Percentiles rank a stretch among this genome's conserved stretches.
Conservation (phyloP, 2,888 invertebrate genomes). For the Lithodes maja region DNA sequence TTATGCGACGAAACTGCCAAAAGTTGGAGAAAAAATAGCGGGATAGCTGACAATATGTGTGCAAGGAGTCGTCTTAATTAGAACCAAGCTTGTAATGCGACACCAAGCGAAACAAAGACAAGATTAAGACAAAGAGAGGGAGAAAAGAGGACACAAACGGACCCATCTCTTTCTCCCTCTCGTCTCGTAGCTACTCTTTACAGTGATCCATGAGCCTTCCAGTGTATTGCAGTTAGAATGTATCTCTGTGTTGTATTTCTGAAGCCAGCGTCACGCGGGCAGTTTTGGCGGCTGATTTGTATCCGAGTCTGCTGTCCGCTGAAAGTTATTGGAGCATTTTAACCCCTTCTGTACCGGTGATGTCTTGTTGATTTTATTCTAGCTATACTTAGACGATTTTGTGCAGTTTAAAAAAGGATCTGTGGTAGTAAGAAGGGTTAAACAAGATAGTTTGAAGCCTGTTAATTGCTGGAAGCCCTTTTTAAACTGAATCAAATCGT, state of each 20-base stretch:
- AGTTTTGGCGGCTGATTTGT: neutral
- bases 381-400: too few species aligned
- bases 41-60: neutral
- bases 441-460: too few species aligned
- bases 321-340: too few species aligned
- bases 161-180: neutral
- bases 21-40: neutral
- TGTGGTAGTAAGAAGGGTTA: too few species aligned
- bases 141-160: neutral
- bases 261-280: too few species aligned
- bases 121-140: neutral
- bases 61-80: neutral
- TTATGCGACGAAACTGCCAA: neutral
- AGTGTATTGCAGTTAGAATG: slow-evolving; percentile 22
- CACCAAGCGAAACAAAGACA: neutral
- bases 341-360: too few species aligned
- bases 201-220: slow-evolving; percentile 45
- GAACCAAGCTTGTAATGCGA: neutral
- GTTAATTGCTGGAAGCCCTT: too few species aligned
- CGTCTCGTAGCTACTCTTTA: slow-evolving; percentile 10
- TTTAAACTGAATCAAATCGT: too few species aligned
- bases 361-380: too few species aligned
- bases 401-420: too few species aligned
- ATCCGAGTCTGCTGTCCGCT: neutral
- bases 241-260: slow-evolving; percentile 17